phyloP scores from a whole-genome alignment of 2,113 vertebrate species.

The Erpornis zantholeuca region DNA sequence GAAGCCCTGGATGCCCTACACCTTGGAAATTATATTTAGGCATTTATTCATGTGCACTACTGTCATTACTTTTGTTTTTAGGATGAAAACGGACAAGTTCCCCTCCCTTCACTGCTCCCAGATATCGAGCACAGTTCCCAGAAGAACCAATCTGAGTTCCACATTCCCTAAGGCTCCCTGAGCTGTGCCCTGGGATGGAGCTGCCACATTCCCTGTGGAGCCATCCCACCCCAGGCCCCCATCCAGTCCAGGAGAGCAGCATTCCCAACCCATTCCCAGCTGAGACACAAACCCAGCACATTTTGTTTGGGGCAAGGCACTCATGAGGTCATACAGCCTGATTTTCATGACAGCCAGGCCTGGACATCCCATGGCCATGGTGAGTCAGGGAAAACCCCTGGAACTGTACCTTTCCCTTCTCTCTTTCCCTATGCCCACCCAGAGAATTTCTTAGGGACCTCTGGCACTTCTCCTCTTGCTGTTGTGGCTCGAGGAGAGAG shows the following conservation, averaged over 20 bases:
- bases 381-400: not conserved
- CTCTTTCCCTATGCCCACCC: not conserved
- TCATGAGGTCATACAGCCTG: not conserved
- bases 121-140: not conserved
- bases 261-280: not conserved
- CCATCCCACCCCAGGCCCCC: not conserved
- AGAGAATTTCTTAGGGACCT: not conserved
- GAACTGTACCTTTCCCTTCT: not conserved
- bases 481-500: not conserved
- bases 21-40: not conserved
- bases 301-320: not conserved
- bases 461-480: not conserved
- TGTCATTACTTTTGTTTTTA: not conserved
- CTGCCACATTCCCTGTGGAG: not conserved
- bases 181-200: not conserved
- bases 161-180: fast-evolving
- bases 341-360: not conserved
- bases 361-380: not conserved
- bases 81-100: not conserved
- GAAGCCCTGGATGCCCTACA: not conserved
- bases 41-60: not conserved
- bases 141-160: not conserved
- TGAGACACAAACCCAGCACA: not conserved
- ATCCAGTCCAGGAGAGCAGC: not conserved
- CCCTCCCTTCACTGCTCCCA: not conserved